Evolutionary conservation across 2,113 vertebrate species (phyloP), one percentile per base, ranked within the genome.

Genomic region (Ivindomyrus marchei): DNA sequence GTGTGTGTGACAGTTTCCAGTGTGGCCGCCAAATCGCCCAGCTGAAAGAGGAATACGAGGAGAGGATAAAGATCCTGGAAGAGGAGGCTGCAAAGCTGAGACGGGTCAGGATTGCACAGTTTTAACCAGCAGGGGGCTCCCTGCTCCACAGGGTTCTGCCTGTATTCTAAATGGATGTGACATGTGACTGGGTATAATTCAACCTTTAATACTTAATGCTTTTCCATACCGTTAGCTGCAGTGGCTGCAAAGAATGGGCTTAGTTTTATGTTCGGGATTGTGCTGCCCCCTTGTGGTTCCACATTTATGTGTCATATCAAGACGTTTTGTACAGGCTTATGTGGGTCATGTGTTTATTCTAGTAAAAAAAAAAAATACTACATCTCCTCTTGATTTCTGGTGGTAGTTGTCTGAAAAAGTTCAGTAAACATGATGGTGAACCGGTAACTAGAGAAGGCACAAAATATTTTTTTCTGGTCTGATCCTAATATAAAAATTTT

Each of bases 11-110:
- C 94, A 99, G 98, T 94, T 97, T 98, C 95, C 98, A 99, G 96
- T 99, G 98, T 94, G 97, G 97, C 87, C 97, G 97, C 50, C 98
- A 99, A 94, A 98, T 99, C 90, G 96, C 97, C 91, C 97, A 99
- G 90, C 96, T 98, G 91, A 97, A 96, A 92, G 94, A 96, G 1
- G 97, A 99, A 11, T 97, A 97, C 93, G 98, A 99, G 94, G 98
- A 99, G 92, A 95, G 93, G 91, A 96, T 97, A 88, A 98, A 96
- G 94, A 96, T 93, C 50, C 90, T 98, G 94, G 95, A 96, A 86
- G 89, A 93, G 85, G 93, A 95, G 85, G 92, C 91, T 7, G 83
- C 90, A 10, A 93, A 93, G 90, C 93, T 94, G 45, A 94, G 93
- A 93, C 92, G 92, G 94, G 95, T 96, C 52, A 88, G 91, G 90